Conservation (phyloP, 2,797 vertebrate genomes). For the Orientallactaga sibirica region DNA sequence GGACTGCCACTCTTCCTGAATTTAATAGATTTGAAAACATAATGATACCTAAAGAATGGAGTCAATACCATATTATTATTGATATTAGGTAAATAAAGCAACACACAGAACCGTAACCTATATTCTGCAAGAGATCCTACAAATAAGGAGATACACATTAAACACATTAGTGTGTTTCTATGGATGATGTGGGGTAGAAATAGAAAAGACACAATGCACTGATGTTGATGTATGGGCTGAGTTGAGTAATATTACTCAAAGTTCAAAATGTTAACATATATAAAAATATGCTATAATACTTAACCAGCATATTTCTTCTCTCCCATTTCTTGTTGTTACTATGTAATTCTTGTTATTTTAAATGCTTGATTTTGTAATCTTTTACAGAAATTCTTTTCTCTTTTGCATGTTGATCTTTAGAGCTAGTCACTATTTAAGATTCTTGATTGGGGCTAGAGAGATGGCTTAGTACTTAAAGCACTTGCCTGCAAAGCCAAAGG, state of each 20-base stretch:
- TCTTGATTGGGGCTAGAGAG: not conserved
- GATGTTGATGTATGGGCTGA: not conserved
- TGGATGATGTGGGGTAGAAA: not conserved
- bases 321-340: not conserved
- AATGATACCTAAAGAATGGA: slow-evolving; percentile 3
- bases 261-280: not conserved
- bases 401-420: not conserved
- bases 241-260: not conserved
- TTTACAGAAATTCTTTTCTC: not conserved
- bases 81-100: slow-evolving; percentile 4
- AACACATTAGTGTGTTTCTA: not conserved
- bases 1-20: slow-evolving; percentile 31
- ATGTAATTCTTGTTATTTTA: not conserved
- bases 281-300: not conserved
- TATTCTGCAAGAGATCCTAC: not conserved
- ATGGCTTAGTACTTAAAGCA: not conserved
- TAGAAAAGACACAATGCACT: not conserved
- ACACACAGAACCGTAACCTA: not conserved
- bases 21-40: not conserved
- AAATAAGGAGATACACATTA: not conserved
- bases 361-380: not conserved
- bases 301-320: slow-evolving; percentile 15
- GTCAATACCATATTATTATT: slow-evolving; percentile 4
- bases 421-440: not conserved
- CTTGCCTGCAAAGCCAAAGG: not conserved